These are phyloP conservation scores for Rhinolophus ferrumequinum DNA, from an alignment of 2,113 vertebrate species.

Conservation along the genomic window DNA sequence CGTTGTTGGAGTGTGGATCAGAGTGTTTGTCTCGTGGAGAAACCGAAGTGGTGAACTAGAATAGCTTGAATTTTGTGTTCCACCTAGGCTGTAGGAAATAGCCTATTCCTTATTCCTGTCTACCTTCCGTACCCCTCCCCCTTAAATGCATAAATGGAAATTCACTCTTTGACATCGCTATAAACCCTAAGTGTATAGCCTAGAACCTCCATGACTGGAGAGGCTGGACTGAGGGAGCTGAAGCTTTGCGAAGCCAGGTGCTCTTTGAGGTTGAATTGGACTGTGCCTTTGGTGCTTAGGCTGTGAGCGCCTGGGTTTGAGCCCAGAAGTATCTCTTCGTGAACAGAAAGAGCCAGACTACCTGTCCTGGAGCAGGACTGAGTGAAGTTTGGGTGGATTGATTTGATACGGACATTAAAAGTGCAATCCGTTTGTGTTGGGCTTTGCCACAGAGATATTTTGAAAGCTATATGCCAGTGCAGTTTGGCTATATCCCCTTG, in stretches of 20 bases:
- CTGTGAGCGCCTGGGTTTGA: neutral
- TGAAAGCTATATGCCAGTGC: constrained; percentile 10
- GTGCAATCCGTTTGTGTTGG: neutral
- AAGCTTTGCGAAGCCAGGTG: neutral
- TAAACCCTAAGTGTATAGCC: neutral
- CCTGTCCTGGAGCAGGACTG: neutral
- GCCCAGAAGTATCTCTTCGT: neutral
- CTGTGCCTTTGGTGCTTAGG: neutral
- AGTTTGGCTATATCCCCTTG: neutral
- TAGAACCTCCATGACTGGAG: neutral
- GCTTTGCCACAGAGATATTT: constrained; percentile 23
- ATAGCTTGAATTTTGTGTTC: constrained; percentile 38
- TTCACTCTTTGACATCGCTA: neutral
- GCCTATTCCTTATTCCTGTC: neutral
- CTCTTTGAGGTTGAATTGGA: neutral
- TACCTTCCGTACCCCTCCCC: neutral
- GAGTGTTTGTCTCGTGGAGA: neutral
- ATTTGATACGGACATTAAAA: neutral
- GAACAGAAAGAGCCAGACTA: neutral
- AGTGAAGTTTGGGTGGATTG: neutral
- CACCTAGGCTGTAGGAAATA: neutral
- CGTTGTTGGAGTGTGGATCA: neutral
- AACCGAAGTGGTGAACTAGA: constrained; percentile 11
- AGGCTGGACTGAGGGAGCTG: neutral
- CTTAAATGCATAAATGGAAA: neutral